Base-by-base conservation (phyloP, 2,113 vertebrate species). In the Crotophaga sulcirostris region DNA sequence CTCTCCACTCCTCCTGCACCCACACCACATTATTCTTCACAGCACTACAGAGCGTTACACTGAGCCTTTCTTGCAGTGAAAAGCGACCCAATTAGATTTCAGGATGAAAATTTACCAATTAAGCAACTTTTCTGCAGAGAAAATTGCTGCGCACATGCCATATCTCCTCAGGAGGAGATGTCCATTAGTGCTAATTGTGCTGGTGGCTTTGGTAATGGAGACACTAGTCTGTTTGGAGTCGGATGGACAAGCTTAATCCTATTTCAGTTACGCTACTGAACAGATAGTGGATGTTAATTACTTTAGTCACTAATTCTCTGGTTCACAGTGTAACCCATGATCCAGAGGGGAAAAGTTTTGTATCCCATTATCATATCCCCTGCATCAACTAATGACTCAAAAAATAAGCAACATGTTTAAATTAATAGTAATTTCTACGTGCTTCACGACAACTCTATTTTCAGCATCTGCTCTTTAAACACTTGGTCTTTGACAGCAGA, bases 181-280 rank as follows among this genome's bases (percentile, higher is more conserved):
- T 40, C 75, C 88, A 89, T 92, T 87, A 84, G 72, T 33, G 76
- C 63, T 92, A 54, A 86, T 75, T 75, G 75, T 90, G 73, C 60
- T 74, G 84, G 79, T 96, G 91, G 79, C 90, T 92, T 78, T 81
- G 82, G 64, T 56, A 70, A 42, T 64, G 79, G 55, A 94, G 59
- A 52, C 72, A 24, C 13, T 13, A 52, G 20, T 49, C n/a, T 77
- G 64, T 40, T 73, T 47, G 72, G 85, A 60, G 73, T 45, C 3
- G 6, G 51, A 60, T n/a, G 76, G 83, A 86, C 13, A 52, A 83
- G 49, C 56, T 84, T 81, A 81, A 95, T 72, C 88, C 12, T 11
- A 26, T 94, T 90, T 80, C 58, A 81, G 42, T 75, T 77, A 45
- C 3, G 5, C 60, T 55, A n/a, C 52, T 47, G 59, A 74, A 63